A percentile compares a stretch with the other conserved stretches of the same genome.
Conservation (phyloP, 2,797 vertebrate species). For the Orientallactaga sibirica region DNA sequence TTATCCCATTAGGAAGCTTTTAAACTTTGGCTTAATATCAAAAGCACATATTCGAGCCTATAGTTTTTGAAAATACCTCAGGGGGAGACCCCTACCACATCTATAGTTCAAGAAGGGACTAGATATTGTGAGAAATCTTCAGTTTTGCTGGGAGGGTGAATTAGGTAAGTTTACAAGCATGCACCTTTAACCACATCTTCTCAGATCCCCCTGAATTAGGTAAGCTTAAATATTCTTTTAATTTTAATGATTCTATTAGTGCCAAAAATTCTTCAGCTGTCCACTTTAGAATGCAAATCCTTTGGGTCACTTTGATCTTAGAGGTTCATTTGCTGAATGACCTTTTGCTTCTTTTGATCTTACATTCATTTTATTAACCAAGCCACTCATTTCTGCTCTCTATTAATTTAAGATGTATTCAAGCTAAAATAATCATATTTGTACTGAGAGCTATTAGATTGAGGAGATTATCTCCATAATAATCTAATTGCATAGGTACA, state of each 20-base stretch:
- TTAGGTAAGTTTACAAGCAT: neutral
- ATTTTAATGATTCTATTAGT: constrained; percentile 44
- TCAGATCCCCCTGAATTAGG: too few species aligned
- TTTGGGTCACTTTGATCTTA: constrained; percentile 62
- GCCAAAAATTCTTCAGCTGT: constrained; percentile 7
- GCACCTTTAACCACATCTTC: too few species aligned
- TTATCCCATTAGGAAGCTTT: neutral
- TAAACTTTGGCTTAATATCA: neutral
- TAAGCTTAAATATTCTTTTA: neutral
- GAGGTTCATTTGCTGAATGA: constrained; percentile 72
- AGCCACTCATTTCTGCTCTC: constrained; percentile 76
- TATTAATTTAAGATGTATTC: constrained; percentile 84
- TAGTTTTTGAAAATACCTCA: neutral
- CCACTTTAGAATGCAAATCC: constrained; percentile 10
- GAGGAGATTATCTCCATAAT: constrained; percentile 82
- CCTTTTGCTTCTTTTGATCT: constrained; percentile 60
- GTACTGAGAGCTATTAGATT: constrained; percentile 75
- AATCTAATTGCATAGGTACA: constrained; percentile 82
- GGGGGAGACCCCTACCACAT: neutral
- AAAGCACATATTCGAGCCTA: neutral
- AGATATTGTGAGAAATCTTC: neutral
- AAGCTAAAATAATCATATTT: constrained; percentile 82
- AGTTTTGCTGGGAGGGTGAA: neutral
- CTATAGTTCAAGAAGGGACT: neutral
- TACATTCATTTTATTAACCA: constrained; percentile 77